Base-by-base conservation (phyloP, 1,140 invertebrate species). In the Pomphorhynchus laevis region DNA sequence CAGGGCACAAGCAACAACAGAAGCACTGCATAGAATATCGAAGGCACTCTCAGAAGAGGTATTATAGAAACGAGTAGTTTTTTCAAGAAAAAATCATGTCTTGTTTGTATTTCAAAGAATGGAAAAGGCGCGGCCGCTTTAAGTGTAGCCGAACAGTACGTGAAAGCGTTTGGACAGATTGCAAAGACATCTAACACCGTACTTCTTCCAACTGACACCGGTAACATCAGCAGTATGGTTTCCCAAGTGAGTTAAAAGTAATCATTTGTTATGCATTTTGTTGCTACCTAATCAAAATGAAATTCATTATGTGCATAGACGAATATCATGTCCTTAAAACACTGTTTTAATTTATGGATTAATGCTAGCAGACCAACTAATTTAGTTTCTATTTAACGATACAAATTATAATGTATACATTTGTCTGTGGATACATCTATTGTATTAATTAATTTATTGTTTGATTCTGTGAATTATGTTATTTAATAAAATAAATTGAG, bases 111-210 rank as follows among this genome's bases (percentile, higher is more conserved):
- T 44, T 39, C 1, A 27, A 24, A 22, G 11, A 38, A 38, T 45
- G 75, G 73, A 32, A 65, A 66, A 45, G 69, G 76, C 61, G 84
- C 84, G 3, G 84, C 80, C 12, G 69, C 74, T 1, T 60, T 91
- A n/a, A 69, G 67, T 21, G 62, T 93, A 42, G 84, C 84, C 1
- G 79, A 93, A 50, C 74, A 86, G 49, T 95, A 95, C 54, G 73
- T 95, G 27, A 55, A 64, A 20, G 82, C 82, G 11, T 93, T 93
- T 56, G 65, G 74, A 49, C 72, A 84, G 49, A 54, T 95, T 38
- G 84, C 84, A 0, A 73, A 77, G 55, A 70, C 69, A 23, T 75
- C 70, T 47, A 95, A 93, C 55, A 95, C 84, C 0, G 55, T 98
- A 18, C 74, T 98, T 45, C 54, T 98, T 32, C 82, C 86, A 1